Evolutionary conservation across 2,797 vertebrate species (phyloP).

Genomic region (Lutjanus campechanus): DNA sequence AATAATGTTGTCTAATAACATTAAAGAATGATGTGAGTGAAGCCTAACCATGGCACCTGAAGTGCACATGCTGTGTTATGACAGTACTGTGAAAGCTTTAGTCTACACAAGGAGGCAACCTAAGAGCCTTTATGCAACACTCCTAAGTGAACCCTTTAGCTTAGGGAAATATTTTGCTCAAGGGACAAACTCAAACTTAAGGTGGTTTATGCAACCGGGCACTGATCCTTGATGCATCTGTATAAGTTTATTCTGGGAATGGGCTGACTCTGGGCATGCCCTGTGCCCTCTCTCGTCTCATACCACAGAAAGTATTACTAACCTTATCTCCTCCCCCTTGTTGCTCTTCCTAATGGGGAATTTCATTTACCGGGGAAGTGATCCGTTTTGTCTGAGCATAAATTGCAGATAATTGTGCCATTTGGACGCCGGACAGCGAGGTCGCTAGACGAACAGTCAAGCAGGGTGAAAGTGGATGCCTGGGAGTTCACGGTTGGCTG

Average conservation of each 20-base stretch:
- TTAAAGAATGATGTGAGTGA: no score
- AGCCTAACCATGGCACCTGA: no score
- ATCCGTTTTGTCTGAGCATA: constrained; percentile 76
- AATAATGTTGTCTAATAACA: no score
- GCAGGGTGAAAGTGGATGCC: constrained; percentile 75
- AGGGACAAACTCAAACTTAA: no score
- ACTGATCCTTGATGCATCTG: constrained; percentile 37
- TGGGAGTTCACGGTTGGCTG: constrained; percentile 74
- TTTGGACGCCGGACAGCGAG: constrained; percentile 67
- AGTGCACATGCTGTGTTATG: no score
- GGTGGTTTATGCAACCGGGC: no score
- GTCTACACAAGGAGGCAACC: no score
- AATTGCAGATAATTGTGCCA: constrained; percentile 81
- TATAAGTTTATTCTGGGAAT: constrained; percentile 47
- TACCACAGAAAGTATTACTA: constrained; percentile 54
- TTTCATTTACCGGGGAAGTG: constrained; percentile 78
- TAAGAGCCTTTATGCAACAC: no score
- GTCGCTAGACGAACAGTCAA: constrained; percentile 61
- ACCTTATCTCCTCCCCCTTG: constrained; percentile 64
- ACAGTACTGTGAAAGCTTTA: no score
- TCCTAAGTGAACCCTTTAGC: no score
- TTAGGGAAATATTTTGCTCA: no score
- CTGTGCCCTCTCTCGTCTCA: constrained; percentile 35
- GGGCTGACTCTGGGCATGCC: constrained; percentile 5
- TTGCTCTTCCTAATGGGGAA: constrained; percentile 76